Evolutionary conservation across 2,113 vertebrate species (phyloP).

Genomic region (Amazona vittata): DNA sequence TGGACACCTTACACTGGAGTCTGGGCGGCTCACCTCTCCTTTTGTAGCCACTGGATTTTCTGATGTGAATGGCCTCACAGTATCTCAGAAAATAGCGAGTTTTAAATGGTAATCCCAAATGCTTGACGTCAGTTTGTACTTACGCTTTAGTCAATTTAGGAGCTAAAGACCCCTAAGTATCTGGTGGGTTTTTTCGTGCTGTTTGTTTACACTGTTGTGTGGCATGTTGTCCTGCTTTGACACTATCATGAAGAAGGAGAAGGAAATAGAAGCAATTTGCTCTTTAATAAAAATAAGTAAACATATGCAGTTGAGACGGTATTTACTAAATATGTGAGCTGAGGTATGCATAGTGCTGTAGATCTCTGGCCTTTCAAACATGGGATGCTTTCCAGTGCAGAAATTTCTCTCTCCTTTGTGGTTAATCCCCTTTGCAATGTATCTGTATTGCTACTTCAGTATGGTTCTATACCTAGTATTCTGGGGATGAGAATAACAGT

Average conservation of each 20-base stretch:
- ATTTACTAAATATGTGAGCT: constrained; percentile 1
- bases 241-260: not conserved
- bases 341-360: not conserved
- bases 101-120: constrained; percentile 9
- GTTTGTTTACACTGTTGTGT: constrained; percentile 11
- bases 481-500: not conserved
- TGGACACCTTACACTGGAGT: not conserved
- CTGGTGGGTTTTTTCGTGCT: not conserved
- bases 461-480: not conserved
- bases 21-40: not conserved
- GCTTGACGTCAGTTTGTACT: constrained; percentile 23
- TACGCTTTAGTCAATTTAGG: constrained; percentile 30
- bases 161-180: constrained; percentile 33
- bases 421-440: not conserved
- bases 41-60: not conserved
- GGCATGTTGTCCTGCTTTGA: not conserved
- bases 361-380: not conserved
- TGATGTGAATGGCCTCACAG: not conserved
- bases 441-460: not conserved
- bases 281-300: constrained; percentile 27
- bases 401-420: not conserved
- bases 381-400: not conserved
- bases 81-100: not conserved
- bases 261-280: not conserved
- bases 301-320: not conserved